Conservation (phyloP, 1,140 invertebrate genomes). For the Drosophila azteca region DNA sequence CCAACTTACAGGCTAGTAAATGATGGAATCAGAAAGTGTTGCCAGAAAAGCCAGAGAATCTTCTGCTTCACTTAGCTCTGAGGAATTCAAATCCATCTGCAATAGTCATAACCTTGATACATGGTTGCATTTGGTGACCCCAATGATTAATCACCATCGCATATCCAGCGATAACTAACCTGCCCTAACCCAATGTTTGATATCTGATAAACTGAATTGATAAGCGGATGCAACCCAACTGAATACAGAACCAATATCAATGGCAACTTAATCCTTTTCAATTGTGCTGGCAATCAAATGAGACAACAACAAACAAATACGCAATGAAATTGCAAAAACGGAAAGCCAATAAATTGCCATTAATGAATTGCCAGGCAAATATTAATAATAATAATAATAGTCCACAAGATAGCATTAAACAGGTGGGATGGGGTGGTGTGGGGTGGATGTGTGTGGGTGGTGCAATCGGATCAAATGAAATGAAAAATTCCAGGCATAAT, state of each 20-base stretch:
- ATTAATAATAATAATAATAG: constrained; percentile 49
- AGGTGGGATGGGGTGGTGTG: not conserved
- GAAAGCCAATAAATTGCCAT: constrained; percentile 45
- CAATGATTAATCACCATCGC: not conserved
- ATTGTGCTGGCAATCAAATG: constrained; percentile 19
- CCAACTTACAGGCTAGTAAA: constrained; percentile 1
- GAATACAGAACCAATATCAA: constrained; percentile 7
- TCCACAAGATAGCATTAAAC: constrained; percentile 27
- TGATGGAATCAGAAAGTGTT: not conserved
- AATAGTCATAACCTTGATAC: too few species aligned
- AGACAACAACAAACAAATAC: constrained; percentile 8
- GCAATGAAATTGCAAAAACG: constrained; percentile 41
- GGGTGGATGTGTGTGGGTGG: not conserved
- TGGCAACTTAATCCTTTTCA: constrained; percentile 17
- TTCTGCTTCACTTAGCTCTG: too few species aligned
- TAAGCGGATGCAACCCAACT: constrained; percentile 14
- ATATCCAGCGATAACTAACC: constrained; percentile 30
- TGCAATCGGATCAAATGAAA: constrained; percentile 40
- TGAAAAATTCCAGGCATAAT: constrained; percentile 50
- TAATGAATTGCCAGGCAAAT: constrained; percentile 52
- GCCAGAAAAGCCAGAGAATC: too few species aligned
- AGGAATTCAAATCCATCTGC: too few species aligned
- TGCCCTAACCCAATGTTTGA: not conserved
- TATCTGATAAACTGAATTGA: constrained; percentile 2
- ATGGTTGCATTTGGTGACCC: not conserved